These are phyloP conservation scores for Drosophila ogumai DNA, from an alignment of 1,140 invertebrate species.

Conservation along the genomic window DNA sequence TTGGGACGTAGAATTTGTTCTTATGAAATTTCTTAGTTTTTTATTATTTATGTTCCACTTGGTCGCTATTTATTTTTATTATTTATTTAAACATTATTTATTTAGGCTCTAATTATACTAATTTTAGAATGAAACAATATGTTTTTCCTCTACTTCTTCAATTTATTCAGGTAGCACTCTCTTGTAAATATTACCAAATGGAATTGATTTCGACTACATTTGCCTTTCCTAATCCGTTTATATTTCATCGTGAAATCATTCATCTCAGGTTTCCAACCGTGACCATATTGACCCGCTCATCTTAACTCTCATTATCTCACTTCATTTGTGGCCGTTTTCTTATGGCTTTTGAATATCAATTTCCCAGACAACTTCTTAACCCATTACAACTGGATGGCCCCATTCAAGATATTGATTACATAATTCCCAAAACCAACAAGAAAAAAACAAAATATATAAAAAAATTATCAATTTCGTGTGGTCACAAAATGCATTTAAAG, in stretches of 20 bases:
- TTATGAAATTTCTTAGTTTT: not conserved
- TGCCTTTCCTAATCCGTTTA: conserved; percentile 5
- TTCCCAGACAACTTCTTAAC: conserved; percentile 24
- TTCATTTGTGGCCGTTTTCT: conserved; percentile 31
- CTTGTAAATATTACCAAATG: conserved; percentile 3
- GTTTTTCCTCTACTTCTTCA: not conserved
- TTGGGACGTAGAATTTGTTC: not conserved
- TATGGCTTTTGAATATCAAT: conserved; percentile 36
- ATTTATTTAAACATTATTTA: no score
- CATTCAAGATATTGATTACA: conserved; percentile 53
- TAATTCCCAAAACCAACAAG: conserved; percentile 19
- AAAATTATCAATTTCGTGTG: conserved; percentile 52
- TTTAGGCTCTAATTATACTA: not conserved
- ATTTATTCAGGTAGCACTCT: not conserved
- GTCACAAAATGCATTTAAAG: conserved; percentile 49
- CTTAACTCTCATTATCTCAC: conserved; percentile 44
- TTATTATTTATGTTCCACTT: no score
- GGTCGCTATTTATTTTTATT: no score
- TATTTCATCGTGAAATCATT: not conserved
- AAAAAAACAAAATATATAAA: no score
- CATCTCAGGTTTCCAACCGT: conserved; percentile 6
- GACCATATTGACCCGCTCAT: conserved; percentile 20
- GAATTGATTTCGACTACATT: not conserved
- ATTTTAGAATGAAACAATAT: no score
- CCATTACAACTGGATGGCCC: conserved; percentile 32